Percentiles rank a stretch among this genome's conserved stretches.
Conservation (phyloP, 2,113 vertebrate species). For the Sciurus niger region DNA sequence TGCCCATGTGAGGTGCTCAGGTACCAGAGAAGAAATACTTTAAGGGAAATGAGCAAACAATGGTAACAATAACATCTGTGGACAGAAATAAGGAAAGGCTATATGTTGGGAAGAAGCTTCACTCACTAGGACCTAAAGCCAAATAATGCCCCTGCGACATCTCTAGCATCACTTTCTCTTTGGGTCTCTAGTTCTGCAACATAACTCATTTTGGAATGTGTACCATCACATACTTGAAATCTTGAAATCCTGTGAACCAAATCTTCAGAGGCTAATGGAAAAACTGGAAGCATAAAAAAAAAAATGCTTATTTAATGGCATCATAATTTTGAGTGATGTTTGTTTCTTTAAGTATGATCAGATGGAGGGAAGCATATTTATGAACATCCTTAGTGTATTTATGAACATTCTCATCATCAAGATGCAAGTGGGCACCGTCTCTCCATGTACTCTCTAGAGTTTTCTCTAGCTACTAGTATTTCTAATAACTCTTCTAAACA, state of each 20-base stretch:
- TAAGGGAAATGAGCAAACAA: not conserved
- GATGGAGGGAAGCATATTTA: not conserved
- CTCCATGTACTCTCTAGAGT: not conserved
- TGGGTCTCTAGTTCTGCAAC: not conserved
- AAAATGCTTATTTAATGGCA: conserved; percentile 7
- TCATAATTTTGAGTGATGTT: not conserved
- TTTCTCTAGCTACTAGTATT: not conserved
- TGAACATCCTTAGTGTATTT: not conserved
- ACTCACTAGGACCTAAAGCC: not conserved
- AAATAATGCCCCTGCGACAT: not conserved
- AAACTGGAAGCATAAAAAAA: not conserved
- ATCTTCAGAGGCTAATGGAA: not conserved
- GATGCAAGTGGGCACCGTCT: not conserved
- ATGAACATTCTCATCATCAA: not conserved
- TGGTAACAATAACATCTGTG: not conserved
- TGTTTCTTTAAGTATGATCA: not conserved
- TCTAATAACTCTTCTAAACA: not conserved
- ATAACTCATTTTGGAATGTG: not conserved
- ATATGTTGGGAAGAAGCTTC: not conserved
- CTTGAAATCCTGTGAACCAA: not conserved
- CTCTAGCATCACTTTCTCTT: not conserved
- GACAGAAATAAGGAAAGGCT: not conserved
- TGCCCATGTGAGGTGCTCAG: not conserved
- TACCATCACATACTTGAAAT: not conserved
- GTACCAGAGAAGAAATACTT: not conserved